These are phyloP conservation scores for Burhinus oedicnemus DNA, from an alignment of 2,113 vertebrate genomes.

Conservation along the genomic window DNA sequence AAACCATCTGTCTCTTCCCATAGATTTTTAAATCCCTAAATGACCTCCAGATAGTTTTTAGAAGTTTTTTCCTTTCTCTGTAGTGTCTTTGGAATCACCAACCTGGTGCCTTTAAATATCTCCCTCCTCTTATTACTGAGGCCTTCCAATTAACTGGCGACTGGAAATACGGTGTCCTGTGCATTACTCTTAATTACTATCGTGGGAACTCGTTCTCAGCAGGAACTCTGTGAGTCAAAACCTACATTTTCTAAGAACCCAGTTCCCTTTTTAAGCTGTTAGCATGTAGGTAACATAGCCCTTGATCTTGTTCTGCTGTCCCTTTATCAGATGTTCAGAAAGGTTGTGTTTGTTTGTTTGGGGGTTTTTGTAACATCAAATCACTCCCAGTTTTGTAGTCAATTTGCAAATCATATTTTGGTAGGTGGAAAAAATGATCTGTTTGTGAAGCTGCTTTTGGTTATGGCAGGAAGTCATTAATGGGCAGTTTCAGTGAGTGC, in stretches of 20 bases:
- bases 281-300: neutral
- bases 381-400: neutral
- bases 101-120: neutral
- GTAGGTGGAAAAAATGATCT: neutral
- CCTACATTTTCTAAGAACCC: neutral
- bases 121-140: neutral
- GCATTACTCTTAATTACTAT: neutral
- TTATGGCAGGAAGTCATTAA: neutral
- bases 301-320: neutral
- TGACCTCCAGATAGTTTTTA: neutral
- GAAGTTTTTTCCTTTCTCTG: neutral
- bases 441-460: neutral
- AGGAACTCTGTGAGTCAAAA: neutral
- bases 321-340: neutral
- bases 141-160: neutral
- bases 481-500: neutral
- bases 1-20: neutral
- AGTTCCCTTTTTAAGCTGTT: neutral
- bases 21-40: constrained; percentile 4
- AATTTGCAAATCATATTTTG: neutral
- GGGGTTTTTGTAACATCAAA: neutral
- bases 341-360: neutral
- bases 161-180: neutral
- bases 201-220: neutral
- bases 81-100: neutral